These are phyloP conservation scores for Antedon mediterranea DNA, from an alignment of 53 echinoderm and acorn worm species.

Conservation along the genomic window DNA sequence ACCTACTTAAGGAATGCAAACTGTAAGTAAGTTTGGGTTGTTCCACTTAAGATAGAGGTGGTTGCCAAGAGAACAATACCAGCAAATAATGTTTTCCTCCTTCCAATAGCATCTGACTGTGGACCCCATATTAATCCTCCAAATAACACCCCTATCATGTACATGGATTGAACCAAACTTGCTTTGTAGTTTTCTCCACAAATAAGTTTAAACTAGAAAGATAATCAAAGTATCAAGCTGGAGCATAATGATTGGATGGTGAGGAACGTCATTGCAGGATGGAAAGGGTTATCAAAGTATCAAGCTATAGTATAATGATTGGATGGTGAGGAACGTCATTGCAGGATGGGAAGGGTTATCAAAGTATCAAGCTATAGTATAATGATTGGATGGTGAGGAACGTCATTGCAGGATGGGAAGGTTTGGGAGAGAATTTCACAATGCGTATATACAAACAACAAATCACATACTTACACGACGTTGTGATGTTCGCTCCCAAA, in stretches of 20 bases:
- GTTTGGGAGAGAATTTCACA: too few relatives aligned
- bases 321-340: too few relatives aligned
- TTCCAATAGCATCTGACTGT: background rate
- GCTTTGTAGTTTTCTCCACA: background rate
- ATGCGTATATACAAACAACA: too few relatives aligned
- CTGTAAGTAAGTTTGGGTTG: background rate
- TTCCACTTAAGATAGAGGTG: background rate
- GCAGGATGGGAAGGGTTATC: too few relatives aligned
- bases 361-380: too few relatives aligned
- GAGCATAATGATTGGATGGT: too few relatives aligned
- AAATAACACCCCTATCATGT: background rate
- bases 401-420: too few relatives aligned
- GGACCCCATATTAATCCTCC: background rate
- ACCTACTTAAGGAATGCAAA: background rate
- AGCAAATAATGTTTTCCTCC: background rate
- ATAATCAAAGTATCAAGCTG: background rate
- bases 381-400: too few relatives aligned
- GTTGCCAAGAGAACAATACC: background rate
- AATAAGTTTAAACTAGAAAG: background rate
- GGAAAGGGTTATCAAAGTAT: background rate
- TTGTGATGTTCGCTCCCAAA: too few relatives aligned
- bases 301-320: too few relatives aligned
- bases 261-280: too few relatives aligned
- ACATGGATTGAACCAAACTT: background rate
- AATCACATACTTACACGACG: too few relatives aligned